These are phyloP conservation scores for Vultur gryphus DNA, from an alignment of 2,797 vertebrate genomes.

Conservation along the genomic window DNA sequence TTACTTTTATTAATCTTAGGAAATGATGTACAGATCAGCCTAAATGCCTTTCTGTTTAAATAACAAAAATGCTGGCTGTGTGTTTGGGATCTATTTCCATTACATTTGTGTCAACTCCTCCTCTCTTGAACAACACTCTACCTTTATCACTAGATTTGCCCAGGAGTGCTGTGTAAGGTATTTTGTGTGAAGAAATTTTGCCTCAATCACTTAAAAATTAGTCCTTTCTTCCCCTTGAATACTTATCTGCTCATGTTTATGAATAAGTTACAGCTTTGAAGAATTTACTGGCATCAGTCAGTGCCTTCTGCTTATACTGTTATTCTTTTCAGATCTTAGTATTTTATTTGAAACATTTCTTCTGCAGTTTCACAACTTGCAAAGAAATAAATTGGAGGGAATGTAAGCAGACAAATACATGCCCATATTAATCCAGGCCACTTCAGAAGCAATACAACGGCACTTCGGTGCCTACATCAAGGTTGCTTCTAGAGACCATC, in stretches of 20 bases:
- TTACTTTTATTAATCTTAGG: not conserved
- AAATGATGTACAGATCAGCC: not conserved
- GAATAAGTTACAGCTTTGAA: not conserved
- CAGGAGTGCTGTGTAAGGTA: not conserved
- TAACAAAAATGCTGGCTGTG: not conserved
- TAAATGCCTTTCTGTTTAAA: not conserved
- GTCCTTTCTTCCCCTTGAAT: not conserved
- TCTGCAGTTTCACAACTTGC: not conserved
- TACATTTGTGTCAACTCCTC: not conserved
- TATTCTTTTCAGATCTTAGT: not conserved
- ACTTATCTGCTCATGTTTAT: slow-evolving; percentile 22
- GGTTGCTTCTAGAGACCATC: not conserved
- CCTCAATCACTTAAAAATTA: not conserved
- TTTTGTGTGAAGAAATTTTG: not conserved
- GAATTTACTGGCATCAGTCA: not conserved
- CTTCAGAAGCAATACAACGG: not conserved
- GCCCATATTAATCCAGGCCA: not conserved
- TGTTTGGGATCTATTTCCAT: not conserved
- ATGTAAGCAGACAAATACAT: not conserved
- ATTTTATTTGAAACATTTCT: not conserved
- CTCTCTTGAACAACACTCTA: not conserved
- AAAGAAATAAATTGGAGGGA: not conserved
- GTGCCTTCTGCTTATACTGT: not conserved
- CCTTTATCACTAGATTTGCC: not conserved
- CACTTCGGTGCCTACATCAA: not conserved